Conservation (phyloP, 1,140 invertebrate species). For the Hycleus cichorii region DNA sequence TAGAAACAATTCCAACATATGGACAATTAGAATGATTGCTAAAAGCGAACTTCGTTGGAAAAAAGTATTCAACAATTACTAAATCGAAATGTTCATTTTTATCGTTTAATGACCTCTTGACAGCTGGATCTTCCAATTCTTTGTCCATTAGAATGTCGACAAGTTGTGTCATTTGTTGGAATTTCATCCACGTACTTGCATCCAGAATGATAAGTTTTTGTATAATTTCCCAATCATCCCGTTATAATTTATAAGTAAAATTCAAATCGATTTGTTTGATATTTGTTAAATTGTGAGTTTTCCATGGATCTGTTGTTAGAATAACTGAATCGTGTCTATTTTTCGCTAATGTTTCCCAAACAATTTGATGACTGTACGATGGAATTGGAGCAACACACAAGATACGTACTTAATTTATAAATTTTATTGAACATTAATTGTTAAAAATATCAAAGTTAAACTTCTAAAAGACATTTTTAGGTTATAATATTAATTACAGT, state of each 20-base stretch:
- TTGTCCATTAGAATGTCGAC: slow-evolving; percentile 3
- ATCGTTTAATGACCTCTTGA: slow-evolving; percentile 28
- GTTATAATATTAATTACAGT: too few relatives aligned
- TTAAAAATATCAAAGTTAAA: too few relatives aligned
- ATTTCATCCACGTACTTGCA: not conserved
- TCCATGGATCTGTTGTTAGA: slow-evolving; percentile 37
- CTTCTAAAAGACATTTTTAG: too few relatives aligned
- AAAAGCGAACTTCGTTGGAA: slow-evolving; percentile 26
- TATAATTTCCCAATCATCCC: slow-evolving; percentile 1
- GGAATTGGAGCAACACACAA: slow-evolving; percentile 37
- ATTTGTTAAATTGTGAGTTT: slow-evolving; percentile 17
- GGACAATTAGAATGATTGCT: slow-evolving; percentile 35
- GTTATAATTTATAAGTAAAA: slow-evolving; percentile 12
- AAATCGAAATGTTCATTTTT: slow-evolving; percentile 37
- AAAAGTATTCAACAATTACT: slow-evolving; percentile 32
- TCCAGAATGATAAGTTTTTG: not conserved
- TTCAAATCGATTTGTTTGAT: not conserved
- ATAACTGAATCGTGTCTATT: slow-evolving; percentile 45
- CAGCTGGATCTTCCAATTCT: slow-evolving; percentile 24
- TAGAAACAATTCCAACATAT: slow-evolving; percentile 31
- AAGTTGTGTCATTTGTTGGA: not conserved
- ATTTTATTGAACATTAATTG: not conserved
- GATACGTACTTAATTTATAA: slow-evolving; percentile 28
- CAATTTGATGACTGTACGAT: slow-evolving; percentile 43
- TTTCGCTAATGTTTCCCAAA: slow-evolving; percentile 29